Evolutionary conservation across 1,140 invertebrate species (phyloP).

Genomic region (Sycobia sp.): DNA sequence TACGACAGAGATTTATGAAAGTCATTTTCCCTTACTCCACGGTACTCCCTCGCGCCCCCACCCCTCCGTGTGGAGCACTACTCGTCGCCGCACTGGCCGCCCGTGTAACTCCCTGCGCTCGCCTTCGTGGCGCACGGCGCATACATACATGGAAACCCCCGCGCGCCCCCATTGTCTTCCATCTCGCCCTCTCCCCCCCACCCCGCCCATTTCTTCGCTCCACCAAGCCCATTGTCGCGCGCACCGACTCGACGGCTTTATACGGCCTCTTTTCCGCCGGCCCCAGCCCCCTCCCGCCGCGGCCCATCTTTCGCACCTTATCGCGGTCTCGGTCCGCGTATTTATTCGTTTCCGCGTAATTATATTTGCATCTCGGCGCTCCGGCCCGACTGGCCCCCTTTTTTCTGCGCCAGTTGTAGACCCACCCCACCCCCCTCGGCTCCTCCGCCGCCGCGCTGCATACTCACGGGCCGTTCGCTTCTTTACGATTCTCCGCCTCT

Average conservation of each 20-base stretch:
- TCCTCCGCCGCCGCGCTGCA: background rate
- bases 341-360: background rate
- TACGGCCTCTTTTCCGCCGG: background rate
- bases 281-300: too few relatives aligned
- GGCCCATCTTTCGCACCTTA: constrained; percentile 1
- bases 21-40: constrained; percentile 43
- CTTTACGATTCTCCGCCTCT: background rate
- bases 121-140: too few relatives aligned
- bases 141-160: background rate
- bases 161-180: background rate
- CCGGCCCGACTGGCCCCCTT: too few relatives aligned
- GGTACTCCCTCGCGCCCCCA: background rate
- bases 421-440: background rate
- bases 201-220: background rate
- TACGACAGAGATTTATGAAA: constrained; percentile 60
- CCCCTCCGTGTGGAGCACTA: too few relatives aligned
- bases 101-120: too few relatives aligned
- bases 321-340: background rate
- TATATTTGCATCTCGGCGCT: too few relatives aligned
- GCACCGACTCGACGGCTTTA: background rate
- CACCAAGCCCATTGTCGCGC: background rate
- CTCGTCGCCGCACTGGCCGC: too few relatives aligned
- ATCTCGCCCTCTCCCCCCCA: background rate
- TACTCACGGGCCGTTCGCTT: background rate
- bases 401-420: too few relatives aligned